These are phyloP conservation scores for Drosophila lacteicornis DNA, from an alignment of 1,140 invertebrate genomes.

Conservation along the genomic window DNA sequence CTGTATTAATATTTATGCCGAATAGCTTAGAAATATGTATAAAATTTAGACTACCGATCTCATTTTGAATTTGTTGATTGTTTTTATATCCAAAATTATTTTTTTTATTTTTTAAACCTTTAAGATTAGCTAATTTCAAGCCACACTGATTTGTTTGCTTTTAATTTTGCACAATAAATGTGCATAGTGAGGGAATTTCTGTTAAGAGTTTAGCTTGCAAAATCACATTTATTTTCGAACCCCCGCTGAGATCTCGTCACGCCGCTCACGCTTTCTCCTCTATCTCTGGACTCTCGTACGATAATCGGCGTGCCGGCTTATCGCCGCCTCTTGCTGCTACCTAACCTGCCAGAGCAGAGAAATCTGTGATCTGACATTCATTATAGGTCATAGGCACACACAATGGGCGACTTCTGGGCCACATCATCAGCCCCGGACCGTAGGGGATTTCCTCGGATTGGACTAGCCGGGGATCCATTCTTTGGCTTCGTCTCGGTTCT, in stretches of 20 bases:
- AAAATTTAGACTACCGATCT: too few species aligned
- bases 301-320: constrained; percentile 47
- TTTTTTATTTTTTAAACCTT: too few species aligned
- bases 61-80: too few species aligned
- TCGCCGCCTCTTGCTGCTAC: constrained; percentile 28
- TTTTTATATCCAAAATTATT: too few species aligned
- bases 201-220: background rate
- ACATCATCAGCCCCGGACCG: constrained; percentile 3
- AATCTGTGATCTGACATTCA: constrained; percentile 53
- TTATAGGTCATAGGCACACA: constrained; percentile 38
- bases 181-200: too few species aligned
- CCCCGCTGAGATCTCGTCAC: background rate
- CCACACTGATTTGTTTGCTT: too few species aligned
- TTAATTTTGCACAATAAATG: too few species aligned
- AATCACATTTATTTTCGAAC: background rate
- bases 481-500: background rate
- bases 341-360: constrained; percentile 20
- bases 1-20: too few species aligned
- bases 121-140: too few species aligned
- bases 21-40: too few species aligned
- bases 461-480: background rate
- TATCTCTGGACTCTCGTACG: constrained; percentile 14
- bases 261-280: constrained; percentile 21
- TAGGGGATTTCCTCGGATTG: constrained; percentile 34
- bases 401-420: constrained; percentile 17